Conservation (phyloP, 2,888 invertebrate genomes). For the Drepana falcataria region DNA sequence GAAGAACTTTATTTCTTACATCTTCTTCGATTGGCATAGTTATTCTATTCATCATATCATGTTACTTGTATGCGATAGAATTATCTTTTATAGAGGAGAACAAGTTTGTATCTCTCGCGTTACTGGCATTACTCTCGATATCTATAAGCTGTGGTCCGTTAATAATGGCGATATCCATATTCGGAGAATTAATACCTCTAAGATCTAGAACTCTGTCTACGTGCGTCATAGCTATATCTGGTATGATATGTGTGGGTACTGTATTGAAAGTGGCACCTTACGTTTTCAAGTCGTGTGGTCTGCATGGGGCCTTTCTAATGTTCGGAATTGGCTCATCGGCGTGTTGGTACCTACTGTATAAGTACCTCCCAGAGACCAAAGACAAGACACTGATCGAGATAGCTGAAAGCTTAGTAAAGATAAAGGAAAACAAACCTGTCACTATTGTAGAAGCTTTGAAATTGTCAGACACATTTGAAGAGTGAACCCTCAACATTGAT, state of each 20-base stretch:
- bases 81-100: constrained; percentile 24
- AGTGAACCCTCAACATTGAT: too few relatives aligned
- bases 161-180: constrained; percentile 23
- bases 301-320: constrained; percentile 30
- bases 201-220: constrained; percentile 26
- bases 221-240: constrained; percentile 9
- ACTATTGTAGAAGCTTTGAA: too few relatives aligned
- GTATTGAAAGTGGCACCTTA: constrained; percentile 28
- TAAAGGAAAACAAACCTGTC: not conserved
- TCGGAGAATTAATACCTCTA: constrained; percentile 29
- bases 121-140: constrained; percentile 27
- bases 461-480: too few relatives aligned
- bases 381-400: constrained; percentile 42
- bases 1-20: constrained; percentile 26
- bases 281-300: constrained; percentile 21
- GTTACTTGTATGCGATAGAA: constrained; percentile 28
- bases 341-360: constrained; percentile 21
- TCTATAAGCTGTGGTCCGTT: constrained; percentile 34
- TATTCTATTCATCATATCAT: constrained; percentile 24
- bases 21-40: constrained; percentile 19
- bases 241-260: constrained; percentile 5
- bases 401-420: constrained; percentile 16
- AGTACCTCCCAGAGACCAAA: constrained; percentile 43
- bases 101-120: constrained; percentile 19
- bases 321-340: constrained; percentile 21